A percentile compares a stretch with the other conserved stretches of the same genome.
These are phyloP conservation scores for Folsomia manolachei DNA, from an alignment of 2,888 invertebrate genomes.

Conservation along the genomic window DNA sequence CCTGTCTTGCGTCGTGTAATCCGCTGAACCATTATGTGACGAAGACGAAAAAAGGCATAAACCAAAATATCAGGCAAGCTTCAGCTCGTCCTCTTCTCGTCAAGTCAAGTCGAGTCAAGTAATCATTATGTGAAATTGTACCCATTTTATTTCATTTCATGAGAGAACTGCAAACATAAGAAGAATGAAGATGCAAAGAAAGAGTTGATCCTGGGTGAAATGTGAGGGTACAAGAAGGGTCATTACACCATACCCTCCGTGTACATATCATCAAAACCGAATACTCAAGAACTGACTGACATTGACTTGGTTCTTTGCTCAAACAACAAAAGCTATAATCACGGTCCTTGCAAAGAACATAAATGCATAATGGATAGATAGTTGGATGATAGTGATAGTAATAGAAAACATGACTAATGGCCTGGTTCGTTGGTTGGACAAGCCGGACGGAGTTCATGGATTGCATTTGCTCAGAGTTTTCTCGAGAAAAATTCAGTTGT, in stretches of 20 bases:
- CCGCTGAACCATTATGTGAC: not conserved
- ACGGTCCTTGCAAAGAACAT: slow-evolving; percentile 13
- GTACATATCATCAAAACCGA: too few relatives aligned
- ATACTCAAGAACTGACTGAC: slow-evolving; percentile 15
- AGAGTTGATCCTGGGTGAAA: slow-evolving; percentile 11
- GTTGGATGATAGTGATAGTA: not conserved
- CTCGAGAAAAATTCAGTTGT: too few relatives aligned
- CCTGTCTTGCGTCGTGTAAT: not conserved
- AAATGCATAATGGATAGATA: slow-evolving; percentile 9
- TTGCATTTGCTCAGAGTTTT: too few relatives aligned
- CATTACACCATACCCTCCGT: slow-evolving; percentile 34
- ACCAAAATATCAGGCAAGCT: slow-evolving; percentile 2
- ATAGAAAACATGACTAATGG: slow-evolving; percentile 17
- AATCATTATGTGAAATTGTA: slow-evolving; percentile 41
- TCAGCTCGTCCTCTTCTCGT: too few relatives aligned
- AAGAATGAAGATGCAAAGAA: not conserved
- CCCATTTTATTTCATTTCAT: slow-evolving; percentile 38
- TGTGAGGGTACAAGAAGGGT: slow-evolving; percentile 27
- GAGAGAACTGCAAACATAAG: slow-evolving; percentile 12
- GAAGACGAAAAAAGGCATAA: not conserved
- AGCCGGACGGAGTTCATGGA: too few relatives aligned
- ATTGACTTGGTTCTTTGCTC: slow-evolving; percentile 23
- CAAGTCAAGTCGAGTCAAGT: slow-evolving; percentile 24
- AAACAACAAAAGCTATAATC: slow-evolving; percentile 18
- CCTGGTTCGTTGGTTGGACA: not conserved